Evolutionary conservation across 2,113 vertebrate genomes (phyloP).

Genomic region (Lampris incognitus): DNA sequence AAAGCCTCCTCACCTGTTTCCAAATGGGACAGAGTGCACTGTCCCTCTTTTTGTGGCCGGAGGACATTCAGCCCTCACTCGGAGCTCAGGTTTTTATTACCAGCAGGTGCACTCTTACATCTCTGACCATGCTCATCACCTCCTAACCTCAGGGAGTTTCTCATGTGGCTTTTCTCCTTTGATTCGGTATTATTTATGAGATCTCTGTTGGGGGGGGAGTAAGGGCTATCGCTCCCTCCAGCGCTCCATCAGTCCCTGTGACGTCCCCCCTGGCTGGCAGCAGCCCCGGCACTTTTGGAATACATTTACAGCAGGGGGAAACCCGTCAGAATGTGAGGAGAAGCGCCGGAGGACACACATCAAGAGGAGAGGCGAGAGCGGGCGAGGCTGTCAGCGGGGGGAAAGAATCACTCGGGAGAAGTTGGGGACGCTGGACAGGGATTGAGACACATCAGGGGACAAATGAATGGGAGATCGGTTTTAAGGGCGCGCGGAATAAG

Average conservation of each 20-base stretch:
- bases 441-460: conserved; percentile 58
- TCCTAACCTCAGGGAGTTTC: conserved; percentile 58
- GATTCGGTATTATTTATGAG: conserved; percentile 75
- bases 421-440: conserved; percentile 47
- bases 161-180: conserved; percentile 63
- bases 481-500: conserved; percentile 33
- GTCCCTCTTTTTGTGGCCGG: conserved; percentile 45
- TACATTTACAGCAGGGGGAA: conserved; percentile 62
- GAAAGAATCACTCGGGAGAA: conserved; percentile 27
- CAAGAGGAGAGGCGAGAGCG: conserved; percentile 30
- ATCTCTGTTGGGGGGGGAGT: conserved; percentile 29
- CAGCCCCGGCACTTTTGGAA: conserved; percentile 60
- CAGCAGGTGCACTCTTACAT: conserved; percentile 37
- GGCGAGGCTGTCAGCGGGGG: conserved; percentile 40
- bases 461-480: conserved; percentile 48
- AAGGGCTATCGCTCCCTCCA: conserved; percentile 57
- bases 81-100: conserved; percentile 37
- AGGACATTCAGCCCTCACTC: conserved; percentile 5
- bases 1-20: conserved; percentile 53
- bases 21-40: conserved; percentile 37
- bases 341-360: conserved; percentile 44
- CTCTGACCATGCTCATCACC: conserved; percentile 51
- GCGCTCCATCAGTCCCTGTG: conserved; percentile 61
- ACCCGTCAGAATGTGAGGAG: conserved; percentile 46
- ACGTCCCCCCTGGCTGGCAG: conserved; percentile 63